A percentile compares a stretch with the other conserved stretches of the same genome.
Conservation (phyloP, 1,140 invertebrate genomes). For the Linepithema humile region DNA sequence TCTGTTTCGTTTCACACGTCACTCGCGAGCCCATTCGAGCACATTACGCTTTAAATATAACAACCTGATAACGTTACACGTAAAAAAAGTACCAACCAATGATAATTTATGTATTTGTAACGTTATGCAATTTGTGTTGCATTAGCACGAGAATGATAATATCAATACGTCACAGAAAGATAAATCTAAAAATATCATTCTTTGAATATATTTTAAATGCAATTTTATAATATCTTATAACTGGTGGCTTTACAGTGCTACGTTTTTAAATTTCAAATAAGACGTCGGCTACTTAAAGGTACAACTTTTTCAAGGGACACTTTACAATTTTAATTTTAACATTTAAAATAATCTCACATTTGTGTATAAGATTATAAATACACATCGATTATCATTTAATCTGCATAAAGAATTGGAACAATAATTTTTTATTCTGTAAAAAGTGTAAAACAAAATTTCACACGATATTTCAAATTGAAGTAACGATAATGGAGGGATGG, state of each 20-base stretch:
- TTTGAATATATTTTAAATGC: background rate
- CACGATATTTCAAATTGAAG: background rate
- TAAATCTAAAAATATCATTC: background rate
- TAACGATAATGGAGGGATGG: background rate
- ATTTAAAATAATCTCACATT: background rate
- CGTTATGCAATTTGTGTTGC: background rate
- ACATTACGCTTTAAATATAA: background rate
- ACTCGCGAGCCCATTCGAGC: background rate
- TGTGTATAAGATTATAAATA: background rate
- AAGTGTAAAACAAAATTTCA: background rate
- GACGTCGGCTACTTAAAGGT: background rate
- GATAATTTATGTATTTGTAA: background rate
- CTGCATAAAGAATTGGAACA: background rate
- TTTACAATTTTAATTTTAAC: constrained; percentile 4
- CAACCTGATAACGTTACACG: background rate
- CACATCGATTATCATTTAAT: background rate
- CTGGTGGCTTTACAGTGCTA: background rate
- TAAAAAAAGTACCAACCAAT: background rate
- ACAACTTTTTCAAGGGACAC: background rate
- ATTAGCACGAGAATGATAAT: background rate
- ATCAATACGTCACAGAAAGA: background rate
- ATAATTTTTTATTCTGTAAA: background rate
- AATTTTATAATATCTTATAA: background rate
- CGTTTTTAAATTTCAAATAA: constrained; percentile 39
- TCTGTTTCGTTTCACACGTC: constrained; percentile 35